Base-by-base conservation (phyloP, 2,888 invertebrate species). In the Eilema griseolum region DNA sequence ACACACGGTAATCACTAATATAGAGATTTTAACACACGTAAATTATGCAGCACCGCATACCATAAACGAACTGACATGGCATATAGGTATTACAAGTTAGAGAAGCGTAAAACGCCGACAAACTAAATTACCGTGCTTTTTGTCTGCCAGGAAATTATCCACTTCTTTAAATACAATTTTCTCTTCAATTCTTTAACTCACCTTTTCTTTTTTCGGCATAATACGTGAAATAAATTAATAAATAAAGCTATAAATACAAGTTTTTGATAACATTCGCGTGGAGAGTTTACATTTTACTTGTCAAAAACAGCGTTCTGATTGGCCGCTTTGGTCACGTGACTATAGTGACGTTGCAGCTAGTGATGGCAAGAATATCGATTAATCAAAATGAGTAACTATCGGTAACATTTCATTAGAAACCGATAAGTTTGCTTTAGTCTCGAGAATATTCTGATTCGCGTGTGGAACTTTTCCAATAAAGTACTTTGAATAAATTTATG, bases 11-110 rank as follows among this genome's bases (percentile, higher is more conserved):
- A 88, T 87, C 90, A 91, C 90, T 81, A 89, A 85, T 85, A 85
- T 85, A 80, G 86, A 82, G 79, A 86, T 89, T 89, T 41, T 90
- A 83, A 89, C 88, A 91, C 91, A 88, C 86, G 86, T 88, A 92
- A 93, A 91, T 90, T 92, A 92, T 88, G 89, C 90, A 90, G 87
- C 89, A 90, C 89, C 90, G 90, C 90, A 91, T 90, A 92, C 90
- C 90, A 88, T 87, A 87, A 88, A 77, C 88, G 85, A 90, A 91
- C 92, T 93, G 93, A 94, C 95, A 94, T 92, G 94, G 92, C 94
- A 89, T 86, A 86, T 83, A 85, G 71, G 76, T 75, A 76, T 69
- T 76, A 81, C 78, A 84, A 85, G 84, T 82, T 85, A 85, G 80
- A 81, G 84, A 82, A 85, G 86, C 86, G 83, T 83, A 88, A 86